Evolutionary conservation across 2,888 invertebrate genomes (phyloP).

Genomic region (Scaptodrosophila latifasciaeformis): DNA sequence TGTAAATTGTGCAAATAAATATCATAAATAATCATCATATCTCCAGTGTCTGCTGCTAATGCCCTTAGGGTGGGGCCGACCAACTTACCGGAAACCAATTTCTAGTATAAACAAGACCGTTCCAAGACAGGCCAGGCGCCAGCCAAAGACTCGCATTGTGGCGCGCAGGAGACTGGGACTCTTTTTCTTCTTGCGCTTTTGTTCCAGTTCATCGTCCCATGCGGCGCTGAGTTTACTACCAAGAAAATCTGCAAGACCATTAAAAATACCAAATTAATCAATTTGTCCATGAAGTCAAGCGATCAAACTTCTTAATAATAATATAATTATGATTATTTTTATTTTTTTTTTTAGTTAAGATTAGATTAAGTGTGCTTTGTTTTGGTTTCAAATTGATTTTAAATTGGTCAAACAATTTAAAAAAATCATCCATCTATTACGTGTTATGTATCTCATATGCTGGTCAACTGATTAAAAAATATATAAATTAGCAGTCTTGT

Average conservation of each 20-base stretch:
- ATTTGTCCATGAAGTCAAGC: too few relatives aligned
- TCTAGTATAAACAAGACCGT: constrained; percentile 79
- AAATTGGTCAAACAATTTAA: too few relatives aligned
- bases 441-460: too few relatives aligned
- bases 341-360: too few relatives aligned
- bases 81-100: constrained; percentile 77
- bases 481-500: too few relatives aligned
- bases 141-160: constrained; percentile 79
- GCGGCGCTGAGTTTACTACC: constrained; percentile 78
- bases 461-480: too few relatives aligned
- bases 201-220: constrained; percentile 78
- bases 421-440: neutral
- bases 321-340: too few relatives aligned
- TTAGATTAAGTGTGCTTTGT: neutral
- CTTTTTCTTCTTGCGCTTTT: constrained; percentile 69
- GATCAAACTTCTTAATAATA: too few relatives aligned
- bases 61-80: constrained; percentile 29
- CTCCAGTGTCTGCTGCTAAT: neutral
- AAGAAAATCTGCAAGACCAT: constrained; percentile 70
- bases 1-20: constrained; percentile 55
- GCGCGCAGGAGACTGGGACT: constrained; percentile 75
- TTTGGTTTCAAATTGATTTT: neutral
- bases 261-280: too few relatives aligned
- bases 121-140: constrained; percentile 78
- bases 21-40: constrained; percentile 44